phyloP scores from a whole-genome alignment of 1,140 invertebrate genomes.

The Sinonovacula constricta region DNA sequence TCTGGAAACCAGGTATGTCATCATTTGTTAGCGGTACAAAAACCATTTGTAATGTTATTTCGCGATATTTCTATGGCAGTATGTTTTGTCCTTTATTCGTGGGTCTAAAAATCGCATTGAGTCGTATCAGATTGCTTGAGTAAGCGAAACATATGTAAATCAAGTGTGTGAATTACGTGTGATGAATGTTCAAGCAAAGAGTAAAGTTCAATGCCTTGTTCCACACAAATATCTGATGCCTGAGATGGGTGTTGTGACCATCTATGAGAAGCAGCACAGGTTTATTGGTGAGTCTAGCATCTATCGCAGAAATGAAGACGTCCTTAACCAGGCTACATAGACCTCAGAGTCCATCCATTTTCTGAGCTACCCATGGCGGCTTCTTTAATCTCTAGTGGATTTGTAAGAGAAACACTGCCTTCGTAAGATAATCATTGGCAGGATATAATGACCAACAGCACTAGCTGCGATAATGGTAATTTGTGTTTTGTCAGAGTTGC shows the following conservation, averaged over 20 bases:
- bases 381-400: constrained; percentile 15
- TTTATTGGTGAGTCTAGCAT: background rate
- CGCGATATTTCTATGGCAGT: no score
- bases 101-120: no score
- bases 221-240: background rate
- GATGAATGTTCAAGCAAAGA: constrained; percentile 8
- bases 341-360: constrained; percentile 16
- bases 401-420: constrained; percentile 9
- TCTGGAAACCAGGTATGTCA: no score
- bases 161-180: background rate
- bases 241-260: constrained; percentile 6
- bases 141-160: background rate
- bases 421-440: constrained; percentile 12
- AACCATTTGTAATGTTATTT: no score
- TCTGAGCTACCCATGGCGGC: constrained; percentile 7
- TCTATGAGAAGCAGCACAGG: constrained; percentile 18
- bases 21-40: no score
- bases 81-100: no score
- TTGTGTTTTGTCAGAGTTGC: constrained; percentile 20
- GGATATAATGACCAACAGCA: constrained; percentile 13
- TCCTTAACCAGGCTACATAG: constrained; percentile 17
- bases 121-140: background rate
- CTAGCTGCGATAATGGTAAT: constrained; percentile 2
- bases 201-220: no score
- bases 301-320: background rate